These are phyloP conservation scores for Ischnus inquisitorius DNA, from an alignment of 2,888 invertebrate genomes.

Conservation along the genomic window DNA sequence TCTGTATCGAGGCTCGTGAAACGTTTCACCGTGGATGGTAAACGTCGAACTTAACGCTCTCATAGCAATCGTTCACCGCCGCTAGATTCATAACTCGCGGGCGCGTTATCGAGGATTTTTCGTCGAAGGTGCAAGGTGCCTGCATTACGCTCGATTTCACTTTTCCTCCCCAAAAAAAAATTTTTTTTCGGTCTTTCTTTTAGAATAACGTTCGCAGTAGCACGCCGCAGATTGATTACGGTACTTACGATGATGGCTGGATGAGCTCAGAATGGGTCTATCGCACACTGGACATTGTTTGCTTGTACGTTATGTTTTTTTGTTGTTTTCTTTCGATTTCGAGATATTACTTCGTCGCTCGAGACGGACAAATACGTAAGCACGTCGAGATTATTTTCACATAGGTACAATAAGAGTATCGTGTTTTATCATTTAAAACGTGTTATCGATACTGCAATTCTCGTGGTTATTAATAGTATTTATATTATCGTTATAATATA, in stretches of 20 bases:
- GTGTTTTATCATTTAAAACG: slow-evolving; percentile 22
- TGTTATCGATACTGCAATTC: slow-evolving; percentile 17
- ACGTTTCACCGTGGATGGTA: not conserved
- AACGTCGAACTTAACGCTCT: not conserved
- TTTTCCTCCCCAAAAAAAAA: slow-evolving; percentile 18
- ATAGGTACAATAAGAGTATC: slow-evolving; percentile 14
- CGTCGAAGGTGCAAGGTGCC: slow-evolving; percentile 32
- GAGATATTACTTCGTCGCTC: slow-evolving; percentile 43
- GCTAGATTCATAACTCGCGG: not conserved
- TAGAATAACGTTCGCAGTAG: slow-evolving; percentile 26
- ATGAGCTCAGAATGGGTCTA: slow-evolving; percentile 84
- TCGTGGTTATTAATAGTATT: slow-evolving; percentile 17
- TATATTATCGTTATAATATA: slow-evolving; percentile 34
- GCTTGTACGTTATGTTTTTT: slow-evolving; percentile 5
- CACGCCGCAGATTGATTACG: slow-evolving; percentile 65
- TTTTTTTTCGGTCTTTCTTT: slow-evolving; percentile 4
- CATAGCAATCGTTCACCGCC: not conserved
- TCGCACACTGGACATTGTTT: slow-evolving; percentile 83
- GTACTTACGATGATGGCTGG: slow-evolving; percentile 82
- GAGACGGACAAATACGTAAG: slow-evolving; percentile 42
- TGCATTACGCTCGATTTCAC: slow-evolving; percentile 27
- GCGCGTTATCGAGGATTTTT: not conserved
- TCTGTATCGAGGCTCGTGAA: slow-evolving; percentile 26
- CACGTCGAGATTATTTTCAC: slow-evolving; percentile 48
- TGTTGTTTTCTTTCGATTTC: slow-evolving; percentile 10